These are phyloP conservation scores for Eulemur rufifrons DNA, from an alignment of 2,113 vertebrate species.

Conservation along the genomic window DNA sequence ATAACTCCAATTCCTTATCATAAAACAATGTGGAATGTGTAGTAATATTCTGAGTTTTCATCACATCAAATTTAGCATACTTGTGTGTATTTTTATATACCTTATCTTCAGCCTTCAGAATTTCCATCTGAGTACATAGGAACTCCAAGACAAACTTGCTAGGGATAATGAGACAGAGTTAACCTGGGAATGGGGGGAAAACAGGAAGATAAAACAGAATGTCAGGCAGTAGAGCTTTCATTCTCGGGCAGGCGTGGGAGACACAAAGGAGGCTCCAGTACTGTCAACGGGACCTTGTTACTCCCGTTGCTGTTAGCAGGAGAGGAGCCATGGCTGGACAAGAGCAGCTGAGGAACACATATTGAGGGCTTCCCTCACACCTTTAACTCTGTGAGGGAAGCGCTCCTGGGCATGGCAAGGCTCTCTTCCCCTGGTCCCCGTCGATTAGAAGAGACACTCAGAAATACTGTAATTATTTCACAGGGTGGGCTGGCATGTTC, in stretches of 20 bases:
- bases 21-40: neutral
- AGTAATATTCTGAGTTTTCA: neutral
- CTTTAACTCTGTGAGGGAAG: neutral
- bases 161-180: neutral
- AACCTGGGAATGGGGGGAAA: neutral
- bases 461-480: neutral
- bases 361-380: neutral
- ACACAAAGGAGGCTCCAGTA: accelerated
- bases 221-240: neutral
- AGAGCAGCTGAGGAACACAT: neutral
- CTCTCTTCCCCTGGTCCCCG: neutral
- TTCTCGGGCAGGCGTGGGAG: neutral
- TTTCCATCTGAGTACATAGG: neutral
- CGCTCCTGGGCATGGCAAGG: neutral
- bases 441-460: too few species aligned
- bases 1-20: neutral
- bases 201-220: neutral
- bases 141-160: neutral
- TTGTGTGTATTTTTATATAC: neutral
- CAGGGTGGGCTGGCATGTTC: neutral
- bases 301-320: neutral
- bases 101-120: neutral
- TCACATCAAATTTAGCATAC: neutral
- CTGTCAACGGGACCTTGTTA: too few species aligned
- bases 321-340: neutral